Conservation (phyloP, 2,797 vertebrate genomes). For the Tadarida brasiliensis region DNA sequence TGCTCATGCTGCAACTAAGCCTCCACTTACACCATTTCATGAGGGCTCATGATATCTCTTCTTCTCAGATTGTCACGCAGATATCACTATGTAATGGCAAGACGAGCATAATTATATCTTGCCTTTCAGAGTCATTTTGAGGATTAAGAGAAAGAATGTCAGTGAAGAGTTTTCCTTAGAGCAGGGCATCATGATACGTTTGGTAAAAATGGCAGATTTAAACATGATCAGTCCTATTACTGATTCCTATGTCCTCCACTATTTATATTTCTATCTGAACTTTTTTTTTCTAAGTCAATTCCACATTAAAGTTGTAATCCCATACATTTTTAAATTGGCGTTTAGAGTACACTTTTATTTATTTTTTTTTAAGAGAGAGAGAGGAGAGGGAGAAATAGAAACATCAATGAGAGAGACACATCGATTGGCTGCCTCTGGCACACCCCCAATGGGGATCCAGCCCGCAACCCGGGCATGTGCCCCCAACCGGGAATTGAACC, state of each 20-base stretch:
- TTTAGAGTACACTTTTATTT: neutral
- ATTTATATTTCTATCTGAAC: neutral
- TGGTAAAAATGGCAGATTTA: neutral
- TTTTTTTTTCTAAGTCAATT: conserved; percentile 44
- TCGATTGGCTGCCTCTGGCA: no score
- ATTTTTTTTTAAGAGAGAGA: no score
- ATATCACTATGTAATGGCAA: neutral
- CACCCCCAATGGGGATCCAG: no score
- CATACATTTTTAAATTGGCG: neutral
- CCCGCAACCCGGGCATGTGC: no score
- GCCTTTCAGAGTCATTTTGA: neutral
- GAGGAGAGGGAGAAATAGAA: no score
- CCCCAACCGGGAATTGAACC: no score
- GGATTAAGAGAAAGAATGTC: neutral
- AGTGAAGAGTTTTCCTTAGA: neutral
- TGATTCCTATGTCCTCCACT: neutral
- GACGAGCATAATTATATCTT: neutral
- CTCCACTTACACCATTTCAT: neutral
- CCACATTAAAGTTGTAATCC: neutral
- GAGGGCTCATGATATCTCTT: neutral
- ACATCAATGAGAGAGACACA: no score
- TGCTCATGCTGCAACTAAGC: neutral
- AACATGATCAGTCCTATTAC: neutral
- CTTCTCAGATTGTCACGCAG: neutral
- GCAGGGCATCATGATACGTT: neutral